phyloP scores from a whole-genome alignment of 2,113 vertebrate species.

The Laterallus jamaicensis region DNA sequence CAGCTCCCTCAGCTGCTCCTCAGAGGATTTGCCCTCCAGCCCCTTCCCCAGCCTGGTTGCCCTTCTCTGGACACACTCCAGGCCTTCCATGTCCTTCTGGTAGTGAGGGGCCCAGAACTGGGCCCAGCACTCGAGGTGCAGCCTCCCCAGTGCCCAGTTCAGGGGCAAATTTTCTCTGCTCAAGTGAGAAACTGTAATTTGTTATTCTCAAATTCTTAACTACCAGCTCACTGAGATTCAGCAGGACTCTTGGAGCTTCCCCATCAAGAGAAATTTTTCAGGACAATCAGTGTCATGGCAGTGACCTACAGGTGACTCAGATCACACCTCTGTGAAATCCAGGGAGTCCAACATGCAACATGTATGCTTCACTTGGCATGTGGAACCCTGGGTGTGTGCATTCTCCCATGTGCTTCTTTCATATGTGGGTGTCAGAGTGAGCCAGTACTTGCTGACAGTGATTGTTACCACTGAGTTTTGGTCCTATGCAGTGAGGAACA shows the following conservation, averaged over 20 bases:
- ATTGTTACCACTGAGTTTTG: neutral
- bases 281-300: neutral
- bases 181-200: neutral
- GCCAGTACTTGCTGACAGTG: neutral
- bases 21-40: too few species aligned
- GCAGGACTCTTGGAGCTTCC: neutral
- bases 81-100: too few species aligned
- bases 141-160: too few species aligned
- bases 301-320: neutral
- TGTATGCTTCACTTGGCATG: fast-evolving
- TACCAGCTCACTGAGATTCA: neutral
- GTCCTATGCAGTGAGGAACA: neutral
- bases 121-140: too few species aligned
- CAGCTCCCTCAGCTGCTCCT: too few species aligned
- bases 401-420: neutral
- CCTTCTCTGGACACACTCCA: too few species aligned
- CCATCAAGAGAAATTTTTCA: neutral
- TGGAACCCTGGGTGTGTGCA: too few species aligned
- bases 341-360: neutral
- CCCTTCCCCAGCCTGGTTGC: too few species aligned
- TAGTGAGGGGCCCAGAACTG: too few species aligned
- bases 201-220: neutral
- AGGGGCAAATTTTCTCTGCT: neutral
- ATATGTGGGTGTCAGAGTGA: too few species aligned
- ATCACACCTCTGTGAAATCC: neutral